Percentiles rank a stretch among this genome's conserved stretches.
phyloP scores from a whole-genome alignment of 2,797 vertebrate species.

The Melanotaenia pygmaea region DNA sequence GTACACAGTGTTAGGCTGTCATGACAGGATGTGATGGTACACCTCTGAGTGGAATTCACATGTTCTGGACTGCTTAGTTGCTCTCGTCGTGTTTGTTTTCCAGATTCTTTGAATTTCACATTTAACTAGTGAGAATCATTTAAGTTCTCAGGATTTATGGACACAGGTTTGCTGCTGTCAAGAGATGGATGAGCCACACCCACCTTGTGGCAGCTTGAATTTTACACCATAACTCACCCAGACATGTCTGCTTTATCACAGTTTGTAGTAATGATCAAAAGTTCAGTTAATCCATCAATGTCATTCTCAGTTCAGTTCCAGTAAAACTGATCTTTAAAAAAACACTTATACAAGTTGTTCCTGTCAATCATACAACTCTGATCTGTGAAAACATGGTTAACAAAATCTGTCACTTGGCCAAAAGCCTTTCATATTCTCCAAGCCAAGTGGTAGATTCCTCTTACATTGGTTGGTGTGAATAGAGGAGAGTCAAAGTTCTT shows the following conservation, averaged over 20 bases:
- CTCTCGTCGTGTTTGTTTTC: constrained; percentile 29
- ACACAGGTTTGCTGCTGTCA: constrained; percentile 18
- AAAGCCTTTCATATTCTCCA: constrained; percentile 27
- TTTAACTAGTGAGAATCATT: constrained; percentile 38
- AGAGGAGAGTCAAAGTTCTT: constrained; percentile 47
- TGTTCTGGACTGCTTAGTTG: constrained; percentile 32
- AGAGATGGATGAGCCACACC: constrained; percentile 50
- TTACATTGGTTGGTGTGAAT: constrained; percentile 59
- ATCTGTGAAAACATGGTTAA: constrained; percentile 24
- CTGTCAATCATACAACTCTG: constrained; percentile 13
- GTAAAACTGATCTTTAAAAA: constrained; percentile 2
- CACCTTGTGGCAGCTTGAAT: constrained; percentile 26
- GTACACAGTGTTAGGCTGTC: constrained; percentile 25
- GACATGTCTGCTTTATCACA: constrained; percentile 28
- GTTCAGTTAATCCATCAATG: constrained; percentile 14
- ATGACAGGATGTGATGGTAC: constrained; percentile 53
- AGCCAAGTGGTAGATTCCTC: constrained; percentile 44
- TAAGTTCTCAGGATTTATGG: constrained; percentile 58
- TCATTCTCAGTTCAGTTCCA: constrained; percentile 12
- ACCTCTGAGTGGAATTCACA: constrained; percentile 47
- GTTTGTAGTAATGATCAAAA: constrained; percentile 28
- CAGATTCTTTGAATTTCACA: constrained; percentile 57
- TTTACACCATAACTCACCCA: constrained; percentile 28
- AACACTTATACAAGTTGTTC: constrained; percentile 17
- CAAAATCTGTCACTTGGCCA: constrained; percentile 22